Evolutionary conservation across 2,797 vertebrate genomes (phyloP).

Genomic region (Lacerta viridis): DNA sequence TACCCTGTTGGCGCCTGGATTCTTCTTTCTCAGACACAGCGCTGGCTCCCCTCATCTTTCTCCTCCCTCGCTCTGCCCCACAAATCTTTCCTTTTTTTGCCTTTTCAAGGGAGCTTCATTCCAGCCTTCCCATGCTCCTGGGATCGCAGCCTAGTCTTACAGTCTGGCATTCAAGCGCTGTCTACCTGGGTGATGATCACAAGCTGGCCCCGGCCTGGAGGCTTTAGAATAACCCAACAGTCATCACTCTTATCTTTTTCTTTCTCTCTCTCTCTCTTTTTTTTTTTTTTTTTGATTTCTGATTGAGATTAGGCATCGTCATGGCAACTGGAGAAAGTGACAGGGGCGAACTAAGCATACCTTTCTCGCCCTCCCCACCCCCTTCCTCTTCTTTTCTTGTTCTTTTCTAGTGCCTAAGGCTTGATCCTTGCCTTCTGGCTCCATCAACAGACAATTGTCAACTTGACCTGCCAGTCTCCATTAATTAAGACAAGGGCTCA

Average conservation of each 20-base stretch:
- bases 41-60: conserved; percentile 79
- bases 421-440: conserved; percentile 62
- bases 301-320: conserved; percentile 79
- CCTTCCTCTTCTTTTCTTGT: not conserved
- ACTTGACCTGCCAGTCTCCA: conserved; percentile 48
- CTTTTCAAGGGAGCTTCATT: conserved; percentile 78
- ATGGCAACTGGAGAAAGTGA: conserved; percentile 83
- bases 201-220: conserved; percentile 74
- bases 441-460: conserved; percentile 66
- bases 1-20: conserved; percentile 88
- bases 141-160: conserved; percentile 79
- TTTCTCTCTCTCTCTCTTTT: conserved; percentile 47
- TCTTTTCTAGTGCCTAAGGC: conserved; percentile 60
- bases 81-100: conserved; percentile 78
- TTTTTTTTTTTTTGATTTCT: conserved; percentile 71
- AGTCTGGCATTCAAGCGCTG: conserved; percentile 77
- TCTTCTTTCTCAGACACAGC: conserved; percentile 83
- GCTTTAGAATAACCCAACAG: conserved; percentile 61
- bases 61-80: conserved; percentile 69
- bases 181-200: conserved; percentile 78
- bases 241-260: conserved; percentile 64
- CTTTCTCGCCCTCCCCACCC: conserved; percentile 16
- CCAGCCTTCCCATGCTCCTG: conserved; percentile 58
- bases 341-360: conserved; percentile 76
- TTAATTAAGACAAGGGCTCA: conserved; percentile 34